A percentile compares a stretch with the other conserved stretches of the same genome.
phyloP scores from a whole-genome alignment of 1,140 invertebrate species.

The Ephestia elutella region DNA sequence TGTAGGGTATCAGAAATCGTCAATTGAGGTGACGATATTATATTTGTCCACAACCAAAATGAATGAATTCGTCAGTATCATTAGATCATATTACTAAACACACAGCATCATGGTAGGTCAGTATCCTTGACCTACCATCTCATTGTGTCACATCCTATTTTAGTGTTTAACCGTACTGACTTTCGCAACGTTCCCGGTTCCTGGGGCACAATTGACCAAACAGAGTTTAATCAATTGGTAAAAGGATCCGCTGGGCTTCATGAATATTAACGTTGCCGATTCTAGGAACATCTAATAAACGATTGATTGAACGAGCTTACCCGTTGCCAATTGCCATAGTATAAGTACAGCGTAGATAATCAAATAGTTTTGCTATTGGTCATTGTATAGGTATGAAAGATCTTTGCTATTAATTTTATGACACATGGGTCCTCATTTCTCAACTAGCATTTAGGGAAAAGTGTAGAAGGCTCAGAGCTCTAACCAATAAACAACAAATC shows the following conservation, averaged over 20 bases:
- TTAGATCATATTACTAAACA: conserved; percentile 2
- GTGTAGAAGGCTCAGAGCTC: no score
- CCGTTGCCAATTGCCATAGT: no score
- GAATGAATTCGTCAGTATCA: not conserved
- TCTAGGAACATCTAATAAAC: conserved; percentile 25
- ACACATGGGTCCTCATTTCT: no score
- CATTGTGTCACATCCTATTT: conserved; percentile 71
- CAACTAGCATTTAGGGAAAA: no score
- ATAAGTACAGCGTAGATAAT: no score
- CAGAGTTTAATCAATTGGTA: conserved; percentile 55
- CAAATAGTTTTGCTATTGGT: no score
- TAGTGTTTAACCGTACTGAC: conserved; percentile 43
- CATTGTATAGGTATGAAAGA: no score
- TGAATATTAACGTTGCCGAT: not conserved
- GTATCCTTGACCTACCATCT: conserved; percentile 34
- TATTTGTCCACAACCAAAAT: not conserved
- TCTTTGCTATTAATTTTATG: no score
- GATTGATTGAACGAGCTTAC: not conserved
- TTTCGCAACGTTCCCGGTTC: conserved; percentile 52
- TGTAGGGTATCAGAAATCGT: not conserved
- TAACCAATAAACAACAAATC: not conserved
- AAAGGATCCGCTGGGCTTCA: conserved; percentile 30
- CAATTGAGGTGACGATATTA: no score
- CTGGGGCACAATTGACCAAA: conserved; percentile 49
- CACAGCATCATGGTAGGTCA: conserved; percentile 14